These are phyloP conservation scores for Aphelinus atriplicis DNA, from an alignment of 1,140 invertebrate genomes.

Conservation along the genomic window DNA sequence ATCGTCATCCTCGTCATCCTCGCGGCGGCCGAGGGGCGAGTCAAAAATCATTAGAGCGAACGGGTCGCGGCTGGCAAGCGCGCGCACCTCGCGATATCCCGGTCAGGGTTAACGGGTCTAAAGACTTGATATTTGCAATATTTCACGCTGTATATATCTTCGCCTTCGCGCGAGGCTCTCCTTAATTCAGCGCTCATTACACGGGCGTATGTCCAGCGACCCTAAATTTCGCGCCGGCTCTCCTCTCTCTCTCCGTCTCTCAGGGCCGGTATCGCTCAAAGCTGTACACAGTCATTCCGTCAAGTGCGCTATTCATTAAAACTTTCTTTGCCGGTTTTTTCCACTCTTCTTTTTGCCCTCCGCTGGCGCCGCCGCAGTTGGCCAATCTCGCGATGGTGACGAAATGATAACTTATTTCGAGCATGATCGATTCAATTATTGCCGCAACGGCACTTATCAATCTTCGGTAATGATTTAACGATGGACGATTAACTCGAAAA, in stretches of 20 bases:
- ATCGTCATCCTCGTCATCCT: neutral
- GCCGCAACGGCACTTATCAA: neutral
- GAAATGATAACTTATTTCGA: neutral
- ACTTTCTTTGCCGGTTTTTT: neutral
- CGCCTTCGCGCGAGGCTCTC: neutral
- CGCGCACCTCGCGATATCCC: conserved; percentile 1
- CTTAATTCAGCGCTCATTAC: conserved; percentile 14
- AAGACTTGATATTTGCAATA: conserved; percentile 10
- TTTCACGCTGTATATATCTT: conserved; percentile 2
- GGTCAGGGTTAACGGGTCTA: conserved; percentile 24
- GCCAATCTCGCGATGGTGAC: neutral
- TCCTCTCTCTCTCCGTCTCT: neutral
- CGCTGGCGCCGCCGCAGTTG: neutral
- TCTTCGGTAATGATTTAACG: too few relatives aligned
- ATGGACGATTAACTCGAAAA: too few relatives aligned
- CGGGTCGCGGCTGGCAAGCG: neutral
- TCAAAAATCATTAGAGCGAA: conserved; percentile 29
- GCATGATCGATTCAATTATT: neutral
- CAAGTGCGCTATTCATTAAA: too few relatives aligned
- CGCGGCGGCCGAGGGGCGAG: neutral
- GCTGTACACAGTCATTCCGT: too few relatives aligned
- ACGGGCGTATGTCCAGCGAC: neutral
- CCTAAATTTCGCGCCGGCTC: neutral
- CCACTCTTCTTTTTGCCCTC: neutral
- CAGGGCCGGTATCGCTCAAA: neutral